Evolutionary conservation across 2,888 invertebrate species (phyloP).

Genomic region (Diarsia rubi): DNA sequence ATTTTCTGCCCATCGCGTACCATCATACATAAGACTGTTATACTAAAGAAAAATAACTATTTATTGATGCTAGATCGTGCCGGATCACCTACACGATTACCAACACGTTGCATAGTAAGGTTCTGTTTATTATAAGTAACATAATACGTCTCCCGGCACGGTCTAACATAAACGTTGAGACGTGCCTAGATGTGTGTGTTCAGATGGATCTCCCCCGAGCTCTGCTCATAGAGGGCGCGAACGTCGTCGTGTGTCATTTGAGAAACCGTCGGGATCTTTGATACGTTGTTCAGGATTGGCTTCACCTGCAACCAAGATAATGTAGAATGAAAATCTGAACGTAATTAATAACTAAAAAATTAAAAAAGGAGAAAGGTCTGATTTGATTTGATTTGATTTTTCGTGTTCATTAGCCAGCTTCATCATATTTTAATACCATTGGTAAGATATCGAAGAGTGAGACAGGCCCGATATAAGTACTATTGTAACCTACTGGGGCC

Average conservation of each 20-base stretch:
- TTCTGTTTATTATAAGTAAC: neutral
- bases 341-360: neutral
- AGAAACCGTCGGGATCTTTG: conserved; percentile 83
- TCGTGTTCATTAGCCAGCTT: too few species aligned
- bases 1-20: neutral
- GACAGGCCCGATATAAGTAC: too few species aligned
- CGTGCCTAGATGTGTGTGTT: conserved; percentile 82
- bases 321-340: neutral
- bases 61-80: conserved; percentile 18
- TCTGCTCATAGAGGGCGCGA: conserved; percentile 83
- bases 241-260: conserved; percentile 86
- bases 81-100: neutral
- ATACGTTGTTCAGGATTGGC: conserved; percentile 76
- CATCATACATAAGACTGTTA: neutral
- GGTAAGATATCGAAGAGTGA: too few species aligned
- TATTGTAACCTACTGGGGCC: too few species aligned
- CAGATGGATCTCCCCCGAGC: conserved; percentile 79
- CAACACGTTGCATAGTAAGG: neutral
- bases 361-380: too few species aligned
- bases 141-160: conserved; percentile 3
- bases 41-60: neutral
- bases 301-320: conserved; percentile 77
- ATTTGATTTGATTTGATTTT: too few species aligned
- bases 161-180: conserved; percentile 18
- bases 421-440: too few species aligned